Evolutionary conservation across 2,888 invertebrate genomes (phyloP).

Genomic region (Leistus spinibarbis): DNA sequence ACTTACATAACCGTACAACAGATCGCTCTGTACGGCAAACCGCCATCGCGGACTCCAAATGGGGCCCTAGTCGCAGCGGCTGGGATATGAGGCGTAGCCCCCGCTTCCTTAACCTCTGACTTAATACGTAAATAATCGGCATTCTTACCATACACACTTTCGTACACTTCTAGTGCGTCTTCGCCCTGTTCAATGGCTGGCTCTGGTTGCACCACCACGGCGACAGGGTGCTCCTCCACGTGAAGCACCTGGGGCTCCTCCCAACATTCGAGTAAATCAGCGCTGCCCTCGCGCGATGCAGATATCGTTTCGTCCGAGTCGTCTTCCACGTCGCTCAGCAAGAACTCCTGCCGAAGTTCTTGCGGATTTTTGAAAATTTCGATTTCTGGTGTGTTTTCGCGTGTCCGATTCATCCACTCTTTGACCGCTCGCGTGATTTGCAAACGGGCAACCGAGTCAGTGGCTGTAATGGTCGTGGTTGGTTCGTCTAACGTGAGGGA

Average conservation of each 20-base stretch:
- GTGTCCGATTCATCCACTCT: slow-evolving; percentile 62
- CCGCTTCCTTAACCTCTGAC: slow-evolving; percentile 44
- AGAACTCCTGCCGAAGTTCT: slow-evolving; percentile 52
- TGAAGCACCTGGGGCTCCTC: slow-evolving; percentile 46
- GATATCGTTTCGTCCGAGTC: slow-evolving; percentile 42
- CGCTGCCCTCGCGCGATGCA: slow-evolving; percentile 46
- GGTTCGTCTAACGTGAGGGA: background rate
- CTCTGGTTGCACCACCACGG: background rate
- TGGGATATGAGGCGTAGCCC: background rate
- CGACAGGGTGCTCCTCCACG: background rate
- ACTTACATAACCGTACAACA: slow-evolving; percentile 56
- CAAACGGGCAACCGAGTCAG: slow-evolving; percentile 44
- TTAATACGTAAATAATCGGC: slow-evolving; percentile 53
- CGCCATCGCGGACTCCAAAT: slow-evolving; percentile 48
- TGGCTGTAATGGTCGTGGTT: background rate
- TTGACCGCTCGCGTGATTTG: slow-evolving; percentile 66
- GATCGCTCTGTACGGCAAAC: slow-evolving; percentile 54
- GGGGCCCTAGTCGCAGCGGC: slow-evolving; percentile 11
- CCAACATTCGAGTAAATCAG: slow-evolving; percentile 59
- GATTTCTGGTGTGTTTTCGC: slow-evolving; percentile 56
- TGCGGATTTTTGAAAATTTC: slow-evolving; percentile 56
- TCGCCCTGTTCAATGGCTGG: slow-evolving; percentile 45
- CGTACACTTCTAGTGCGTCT: slow-evolving; percentile 52
- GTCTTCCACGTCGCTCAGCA: slow-evolving; percentile 43
- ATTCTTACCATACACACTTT: slow-evolving; percentile 55